Evolutionary conservation across 2,888 invertebrate species (phyloP).

Genomic region (Buathra laborator): DNA sequence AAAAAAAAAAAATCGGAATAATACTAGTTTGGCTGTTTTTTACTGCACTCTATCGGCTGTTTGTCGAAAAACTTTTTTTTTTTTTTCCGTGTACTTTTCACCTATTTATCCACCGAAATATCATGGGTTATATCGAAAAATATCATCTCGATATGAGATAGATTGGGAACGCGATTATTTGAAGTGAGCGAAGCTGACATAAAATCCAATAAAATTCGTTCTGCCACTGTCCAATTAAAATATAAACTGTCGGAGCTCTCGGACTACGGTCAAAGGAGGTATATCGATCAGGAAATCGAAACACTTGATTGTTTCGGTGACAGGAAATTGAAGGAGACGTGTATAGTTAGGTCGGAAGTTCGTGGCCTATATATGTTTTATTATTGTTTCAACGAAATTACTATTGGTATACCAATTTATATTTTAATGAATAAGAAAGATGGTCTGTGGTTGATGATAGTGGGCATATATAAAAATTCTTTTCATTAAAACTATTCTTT

Average conservation of each 20-base stretch:
- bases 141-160: background rate
- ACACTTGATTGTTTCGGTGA: conserved; percentile 27
- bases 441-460: background rate
- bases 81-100: background rate
- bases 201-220: conserved; percentile 20
- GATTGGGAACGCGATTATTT: conserved; percentile 27
- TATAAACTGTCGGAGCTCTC: conserved; percentile 16
- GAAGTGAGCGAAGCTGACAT: conserved; percentile 27
- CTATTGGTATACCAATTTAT: background rate
- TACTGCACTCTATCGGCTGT: background rate
- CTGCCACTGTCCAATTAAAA: conserved; percentile 46
- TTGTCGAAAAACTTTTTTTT: background rate
- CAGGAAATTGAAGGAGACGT: conserved; percentile 38
- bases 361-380: background rate
- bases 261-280: conserved; percentile 20
- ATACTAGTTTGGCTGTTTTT: background rate
- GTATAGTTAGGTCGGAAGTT: conserved; percentile 2
- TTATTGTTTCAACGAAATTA: conserved; percentile 12
- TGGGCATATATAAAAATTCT: background rate
- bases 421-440: background rate
- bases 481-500: background rate
- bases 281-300: conserved; percentile 14
- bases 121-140: background rate
- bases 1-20: background rate
- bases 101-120: conserved; percentile 1